Percentiles rank a stretch among this genome's conserved stretches.
These are phyloP conservation scores for Macrotus californicus DNA, from an alignment of 2,113 vertebrate species.

Conservation along the genomic window DNA sequence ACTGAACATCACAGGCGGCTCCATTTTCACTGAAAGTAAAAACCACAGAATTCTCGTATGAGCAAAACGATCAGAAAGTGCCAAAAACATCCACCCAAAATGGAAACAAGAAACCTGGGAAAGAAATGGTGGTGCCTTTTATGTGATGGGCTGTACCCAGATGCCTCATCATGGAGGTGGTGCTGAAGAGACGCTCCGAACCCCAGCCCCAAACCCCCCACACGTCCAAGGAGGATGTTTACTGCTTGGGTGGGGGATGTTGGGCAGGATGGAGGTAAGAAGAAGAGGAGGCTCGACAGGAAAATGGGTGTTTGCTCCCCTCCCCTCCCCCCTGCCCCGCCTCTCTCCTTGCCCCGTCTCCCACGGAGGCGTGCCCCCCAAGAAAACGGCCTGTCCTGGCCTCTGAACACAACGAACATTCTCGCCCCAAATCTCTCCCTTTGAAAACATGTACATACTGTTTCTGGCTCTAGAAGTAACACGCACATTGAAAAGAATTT, in stretches of 20 bases:
- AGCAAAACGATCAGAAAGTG: background rate
- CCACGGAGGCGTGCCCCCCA: background rate
- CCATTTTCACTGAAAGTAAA: constrained; percentile 77
- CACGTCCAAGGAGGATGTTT: background rate
- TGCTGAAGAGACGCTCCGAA: too few species aligned
- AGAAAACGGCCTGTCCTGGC: background rate
- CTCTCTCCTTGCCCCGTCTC: background rate
- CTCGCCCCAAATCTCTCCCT: background rate
- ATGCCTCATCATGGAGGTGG: background rate
- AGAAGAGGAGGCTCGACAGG: background rate
- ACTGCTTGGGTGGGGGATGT: background rate
- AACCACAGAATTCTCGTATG: constrained; percentile 23
- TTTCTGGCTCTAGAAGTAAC: background rate
- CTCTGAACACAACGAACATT: background rate
- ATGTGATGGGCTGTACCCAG: background rate
- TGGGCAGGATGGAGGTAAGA: background rate
- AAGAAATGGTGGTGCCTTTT: background rate
- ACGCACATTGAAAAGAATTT: background rate
- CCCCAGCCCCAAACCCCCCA: accelerated
- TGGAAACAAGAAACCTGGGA: background rate
- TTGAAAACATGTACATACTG: background rate
- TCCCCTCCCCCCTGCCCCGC: background rate
- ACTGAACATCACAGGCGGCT: constrained; percentile 71
- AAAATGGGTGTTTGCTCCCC: background rate
- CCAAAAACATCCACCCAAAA: background rate